phyloP scores from a whole-genome alignment of 2,113 vertebrate species.

The Chionis minor region DNA sequence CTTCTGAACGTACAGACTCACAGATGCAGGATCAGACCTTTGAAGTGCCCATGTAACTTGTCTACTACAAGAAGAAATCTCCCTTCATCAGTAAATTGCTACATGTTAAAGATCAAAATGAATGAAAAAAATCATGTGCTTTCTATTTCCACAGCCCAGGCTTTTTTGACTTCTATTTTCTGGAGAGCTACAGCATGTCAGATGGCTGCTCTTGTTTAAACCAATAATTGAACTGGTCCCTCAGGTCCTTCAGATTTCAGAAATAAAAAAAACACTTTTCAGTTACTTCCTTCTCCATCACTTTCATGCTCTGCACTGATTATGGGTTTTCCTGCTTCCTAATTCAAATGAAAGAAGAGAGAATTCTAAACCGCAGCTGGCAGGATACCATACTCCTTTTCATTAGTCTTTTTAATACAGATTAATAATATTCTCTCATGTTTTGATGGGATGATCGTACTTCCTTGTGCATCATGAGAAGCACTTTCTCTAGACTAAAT shows the following conservation, averaged over 20 bases:
- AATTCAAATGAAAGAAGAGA: neutral
- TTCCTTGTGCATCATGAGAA: neutral
- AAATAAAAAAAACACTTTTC: neutral
- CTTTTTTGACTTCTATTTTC: neutral
- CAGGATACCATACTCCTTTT: neutral
- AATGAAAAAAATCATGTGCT: fast-evolving
- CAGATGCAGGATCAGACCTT: neutral
- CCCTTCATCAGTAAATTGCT: neutral
- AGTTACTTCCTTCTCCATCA: neutral
- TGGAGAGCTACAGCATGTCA: neutral
- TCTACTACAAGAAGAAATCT: neutral
- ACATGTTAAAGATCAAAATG: neutral
- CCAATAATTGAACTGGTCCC: neutral
- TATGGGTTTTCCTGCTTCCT: neutral
- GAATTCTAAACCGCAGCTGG: conserved; percentile 12
- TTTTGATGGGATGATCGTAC: neutral
- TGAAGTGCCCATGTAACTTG: neutral
- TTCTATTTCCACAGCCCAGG: neutral
- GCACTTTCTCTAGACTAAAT: neutral
- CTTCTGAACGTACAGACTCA: neutral
- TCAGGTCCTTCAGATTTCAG: neutral
- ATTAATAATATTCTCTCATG: neutral
- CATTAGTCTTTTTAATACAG: conserved; percentile 12
- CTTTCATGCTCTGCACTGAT: neutral
- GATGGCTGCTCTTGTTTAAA: neutral